Conservation (phyloP, 37 sponge, comb jelly and placozoan species). For the Halisarca cf. caerulea region DNA sequence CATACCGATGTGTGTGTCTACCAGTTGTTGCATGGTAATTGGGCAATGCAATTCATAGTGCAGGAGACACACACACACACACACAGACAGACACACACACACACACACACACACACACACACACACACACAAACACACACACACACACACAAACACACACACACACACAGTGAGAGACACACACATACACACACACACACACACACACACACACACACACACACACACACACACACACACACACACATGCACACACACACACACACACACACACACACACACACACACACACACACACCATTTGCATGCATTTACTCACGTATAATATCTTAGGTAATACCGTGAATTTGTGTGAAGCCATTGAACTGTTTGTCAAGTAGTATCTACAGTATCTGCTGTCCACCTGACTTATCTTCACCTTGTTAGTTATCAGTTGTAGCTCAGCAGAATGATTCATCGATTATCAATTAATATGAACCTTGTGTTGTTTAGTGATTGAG, state of each 20-base stretch:
- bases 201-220: constrained; percentile 18
- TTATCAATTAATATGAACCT: no score
- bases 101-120: constrained; percentile 25
- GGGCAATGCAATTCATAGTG: neutral
- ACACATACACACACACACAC: neutral
- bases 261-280: constrained; percentile 25
- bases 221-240: constrained; percentile 25
- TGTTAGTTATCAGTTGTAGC: no score
- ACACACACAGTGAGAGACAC: neutral
- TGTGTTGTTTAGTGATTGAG: no score
- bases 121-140: constrained; percentile 16
- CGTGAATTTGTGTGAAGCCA: no score
- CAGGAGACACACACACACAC: constrained; percentile 8
- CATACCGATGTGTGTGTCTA: no score
- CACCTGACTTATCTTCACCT: no score
- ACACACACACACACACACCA: constrained; percentile 1
- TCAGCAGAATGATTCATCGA: no score
- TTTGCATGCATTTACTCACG: no score
- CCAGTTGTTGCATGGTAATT: neutral
- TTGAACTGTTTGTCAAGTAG: no score
- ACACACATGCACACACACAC: constrained; percentile 19
- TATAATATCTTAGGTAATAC: no score
- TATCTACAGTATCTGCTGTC: no score
- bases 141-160: constrained; percentile 19
- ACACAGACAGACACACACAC: constrained; percentile 18